These are phyloP conservation scores for Choreutis nemorana DNA, from an alignment of 2,888 invertebrate species.

Conservation along the genomic window DNA sequence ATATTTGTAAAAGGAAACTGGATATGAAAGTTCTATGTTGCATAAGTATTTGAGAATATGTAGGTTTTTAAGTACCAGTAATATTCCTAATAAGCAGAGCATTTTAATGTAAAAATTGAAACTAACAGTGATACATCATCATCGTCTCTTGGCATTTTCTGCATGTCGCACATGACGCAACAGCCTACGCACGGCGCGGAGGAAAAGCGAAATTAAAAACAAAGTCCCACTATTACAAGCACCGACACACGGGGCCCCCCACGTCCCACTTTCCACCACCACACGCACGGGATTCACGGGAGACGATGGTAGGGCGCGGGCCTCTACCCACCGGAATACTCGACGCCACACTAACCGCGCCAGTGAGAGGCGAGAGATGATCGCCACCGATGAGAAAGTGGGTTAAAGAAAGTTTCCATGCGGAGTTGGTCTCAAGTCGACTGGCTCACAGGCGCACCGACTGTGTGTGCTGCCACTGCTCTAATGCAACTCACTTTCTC, in stretches of 20 bases:
- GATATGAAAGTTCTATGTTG: too few relatives aligned
- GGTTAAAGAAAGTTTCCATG: slow-evolving; percentile 66
- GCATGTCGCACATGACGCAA: slow-evolving; percentile 54
- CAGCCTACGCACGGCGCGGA: slow-evolving; percentile 25
- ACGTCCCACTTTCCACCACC: slow-evolving; percentile 51
- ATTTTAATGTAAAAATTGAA: too few relatives aligned
- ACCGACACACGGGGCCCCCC: slow-evolving; percentile 36
- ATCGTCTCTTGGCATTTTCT: slow-evolving; percentile 53
- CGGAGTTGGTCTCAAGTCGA: slow-evolving; percentile 40
- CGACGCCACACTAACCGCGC: slow-evolving; percentile 41
- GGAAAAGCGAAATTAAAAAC: slow-evolving; percentile 32
- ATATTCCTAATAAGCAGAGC: too few relatives aligned
- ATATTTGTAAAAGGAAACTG: too few relatives aligned
- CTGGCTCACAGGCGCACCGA: slow-evolving; percentile 33
- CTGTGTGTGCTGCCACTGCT: slow-evolving; percentile 22
- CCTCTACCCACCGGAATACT: slow-evolving; percentile 48
- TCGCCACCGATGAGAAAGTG: slow-evolving; percentile 54
- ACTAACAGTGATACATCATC: too few relatives aligned
- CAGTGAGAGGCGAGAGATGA: slow-evolving; percentile 55
- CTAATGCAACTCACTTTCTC: slow-evolving; percentile 61
- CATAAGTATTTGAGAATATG: too few relatives aligned
- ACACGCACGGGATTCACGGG: slow-evolving; percentile 48
- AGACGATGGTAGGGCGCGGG: slow-evolving; percentile 56
- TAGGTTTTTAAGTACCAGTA: too few relatives aligned
- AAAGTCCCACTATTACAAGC: slow-evolving; percentile 45